Base-by-base conservation (phyloP, 2,888 invertebrate species). In the Parochlus steinenii region DNA sequence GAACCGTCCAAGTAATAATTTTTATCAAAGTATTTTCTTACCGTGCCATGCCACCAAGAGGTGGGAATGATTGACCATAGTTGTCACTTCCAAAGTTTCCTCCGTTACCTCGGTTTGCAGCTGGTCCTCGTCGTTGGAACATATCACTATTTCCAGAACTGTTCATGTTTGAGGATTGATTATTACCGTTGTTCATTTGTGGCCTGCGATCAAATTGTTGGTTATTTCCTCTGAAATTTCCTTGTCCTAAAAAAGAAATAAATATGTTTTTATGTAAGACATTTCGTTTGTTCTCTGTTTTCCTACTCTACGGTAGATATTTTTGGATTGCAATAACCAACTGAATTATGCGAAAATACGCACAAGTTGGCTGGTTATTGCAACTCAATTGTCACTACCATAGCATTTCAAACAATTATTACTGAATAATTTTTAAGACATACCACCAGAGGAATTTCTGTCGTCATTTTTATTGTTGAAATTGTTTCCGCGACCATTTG, bases 381-480 rank as follows among this genome's bases (percentile, higher is more conserved):
- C 17, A 10, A n/a, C n/a, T n/a, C n/a, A n/a, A n/a, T n/a, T n/a
- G n/a, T n/a, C n/a, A n/a, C n/a, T n/a, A n/a, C n/a, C n/a, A n/a
- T n/a, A n/a, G n/a, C n/a, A n/a, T n/a, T n/a, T n/a, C n/a, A n/a
- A n/a, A n/a, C n/a, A n/a, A n/a, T n/a, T n/a, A n/a, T n/a, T n/a
- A n/a, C n/a, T n/a, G n/a, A n/a, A n/a, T n/a, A n/a, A n/a, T n/a
- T n/a, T n/a, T n/a, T n/a, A n/a, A n/a, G n/a, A n/a, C n/a, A n/a
- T n/a, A n/a, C n/a, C 54, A 44, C 63, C 63, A 38, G 62, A 63
- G 41, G 61, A 61, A 31, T 49, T 51, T 11, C 46, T 51, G 38
- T 45, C 48, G 39, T 43, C 42, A 22, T 46, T 33, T 8, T 27
- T 36, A 5, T 24, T 16, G 19, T n/a, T 29, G 3, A 22, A 24